Conservation (phyloP, 2,797 vertebrate genomes). For the Megalops cyprinoides region DNA sequence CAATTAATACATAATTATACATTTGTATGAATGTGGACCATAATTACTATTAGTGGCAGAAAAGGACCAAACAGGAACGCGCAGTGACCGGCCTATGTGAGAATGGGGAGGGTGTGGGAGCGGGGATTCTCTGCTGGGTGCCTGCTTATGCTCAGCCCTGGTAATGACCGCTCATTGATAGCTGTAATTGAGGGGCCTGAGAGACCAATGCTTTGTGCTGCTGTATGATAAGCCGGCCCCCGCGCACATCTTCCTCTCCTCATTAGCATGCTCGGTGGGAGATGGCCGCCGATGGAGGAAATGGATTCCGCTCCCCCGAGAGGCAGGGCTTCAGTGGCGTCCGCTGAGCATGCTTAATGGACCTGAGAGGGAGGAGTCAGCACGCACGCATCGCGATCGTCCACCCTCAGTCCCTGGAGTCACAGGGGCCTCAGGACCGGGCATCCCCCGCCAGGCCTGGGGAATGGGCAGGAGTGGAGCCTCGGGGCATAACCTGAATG, state of each 20-base stretch:
- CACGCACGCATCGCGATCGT: neutral
- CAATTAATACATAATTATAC: neutral
- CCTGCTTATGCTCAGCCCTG: too few relatives aligned
- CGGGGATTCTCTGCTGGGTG: too few relatives aligned
- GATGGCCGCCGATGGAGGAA: slow-evolving; percentile 40
- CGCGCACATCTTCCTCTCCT: neutral
- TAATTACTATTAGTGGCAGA: too few relatives aligned
- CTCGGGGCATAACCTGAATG: too few relatives aligned
- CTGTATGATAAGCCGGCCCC: slow-evolving; percentile 13
- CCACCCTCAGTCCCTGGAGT: neutral
- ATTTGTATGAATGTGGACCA: neutral
- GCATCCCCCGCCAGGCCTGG: too few relatives aligned
- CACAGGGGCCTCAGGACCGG: neutral
- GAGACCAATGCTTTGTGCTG: neutral
- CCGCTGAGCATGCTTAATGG: slow-evolving; percentile 35
- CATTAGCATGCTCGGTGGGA: slow-evolving; percentile 8
- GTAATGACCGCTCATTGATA: neutral
- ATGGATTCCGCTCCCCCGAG: slow-evolving; percentile 56
- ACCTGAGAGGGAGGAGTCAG: neutral
- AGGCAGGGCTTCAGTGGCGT: slow-evolving; percentile 36
- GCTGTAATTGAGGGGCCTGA: neutral
- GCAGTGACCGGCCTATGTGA: too few relatives aligned
- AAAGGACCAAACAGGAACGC: too few relatives aligned
- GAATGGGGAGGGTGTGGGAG: too few relatives aligned
- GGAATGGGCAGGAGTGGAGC: too few relatives aligned